phyloP scores from a whole-genome alignment of 2,888 invertebrate species.

The Tipula lateralis region DNA sequence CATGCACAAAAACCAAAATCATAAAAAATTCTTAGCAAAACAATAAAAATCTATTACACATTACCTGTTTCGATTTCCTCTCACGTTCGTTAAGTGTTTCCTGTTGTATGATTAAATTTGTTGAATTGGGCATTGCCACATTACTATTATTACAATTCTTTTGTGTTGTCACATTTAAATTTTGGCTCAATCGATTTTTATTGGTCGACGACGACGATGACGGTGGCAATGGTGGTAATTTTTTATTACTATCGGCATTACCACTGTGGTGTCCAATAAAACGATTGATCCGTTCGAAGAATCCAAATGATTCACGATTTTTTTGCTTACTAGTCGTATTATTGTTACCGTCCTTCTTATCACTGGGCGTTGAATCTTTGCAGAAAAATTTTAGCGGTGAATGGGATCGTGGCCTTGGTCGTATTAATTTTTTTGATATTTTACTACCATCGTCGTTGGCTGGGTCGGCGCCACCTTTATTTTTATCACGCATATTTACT shows the following conservation, averaged over 20 bases:
- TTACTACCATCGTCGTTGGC: not conserved
- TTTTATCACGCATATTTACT: slow-evolving; percentile 33
- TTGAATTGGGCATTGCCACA: slow-evolving; percentile 19
- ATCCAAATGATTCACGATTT: slow-evolving; percentile 33
- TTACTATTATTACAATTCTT: slow-evolving; percentile 6
- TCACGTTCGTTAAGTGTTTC: slow-evolving; percentile 34
- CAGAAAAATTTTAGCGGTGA: slow-evolving; percentile 33
- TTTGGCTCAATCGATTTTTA: slow-evolving; percentile 2
- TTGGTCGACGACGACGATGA: not conserved
- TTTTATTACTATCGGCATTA: not conserved
- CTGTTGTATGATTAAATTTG: slow-evolving; percentile 25
- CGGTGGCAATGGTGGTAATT: slow-evolving; percentile 1
- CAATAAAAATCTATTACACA: not conserved
- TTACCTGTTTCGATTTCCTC: slow-evolving; percentile 35
- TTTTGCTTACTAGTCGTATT: slow-evolving; percentile 28
- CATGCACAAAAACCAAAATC: not conserved
- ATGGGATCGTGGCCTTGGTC: slow-evolving; percentile 34
- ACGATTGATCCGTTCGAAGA: slow-evolving; percentile 34
- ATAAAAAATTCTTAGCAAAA: slow-evolving; percentile 13
- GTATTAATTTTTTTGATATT: not conserved
- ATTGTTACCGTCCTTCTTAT: not conserved
- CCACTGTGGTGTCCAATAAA: slow-evolving; percentile 33
- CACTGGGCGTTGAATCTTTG: not conserved
- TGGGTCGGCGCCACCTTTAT: not conserved
- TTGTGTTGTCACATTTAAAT: slow-evolving; percentile 25